Conservation (phyloP, 2,113 vertebrate species). For the Peromyscus californicus region DNA sequence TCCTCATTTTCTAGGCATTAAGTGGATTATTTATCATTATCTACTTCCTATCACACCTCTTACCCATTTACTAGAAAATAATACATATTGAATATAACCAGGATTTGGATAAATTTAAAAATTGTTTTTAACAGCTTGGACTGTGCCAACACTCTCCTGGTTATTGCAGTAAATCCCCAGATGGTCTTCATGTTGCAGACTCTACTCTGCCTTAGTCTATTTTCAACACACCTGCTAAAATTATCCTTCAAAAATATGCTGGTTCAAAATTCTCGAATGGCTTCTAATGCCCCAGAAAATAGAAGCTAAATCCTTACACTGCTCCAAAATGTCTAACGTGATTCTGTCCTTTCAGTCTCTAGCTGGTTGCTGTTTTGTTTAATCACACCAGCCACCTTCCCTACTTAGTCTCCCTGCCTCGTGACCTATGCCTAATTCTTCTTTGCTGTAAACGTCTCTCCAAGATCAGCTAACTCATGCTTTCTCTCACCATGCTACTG, state of each 20-base stretch:
- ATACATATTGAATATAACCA: background rate
- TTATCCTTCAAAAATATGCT: background rate
- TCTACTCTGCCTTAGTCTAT: background rate
- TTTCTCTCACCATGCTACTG: background rate
- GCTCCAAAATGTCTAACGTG: background rate
- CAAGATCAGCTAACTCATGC: background rate
- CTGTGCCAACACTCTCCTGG: background rate
- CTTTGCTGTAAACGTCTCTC: background rate
- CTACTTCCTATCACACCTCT: background rate
- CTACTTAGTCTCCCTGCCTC: background rate
- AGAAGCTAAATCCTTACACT: background rate
- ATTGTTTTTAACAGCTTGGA: background rate
- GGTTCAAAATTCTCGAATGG: background rate
- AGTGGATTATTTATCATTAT: background rate
- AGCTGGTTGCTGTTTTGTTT: background rate
- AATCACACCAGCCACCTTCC: background rate
- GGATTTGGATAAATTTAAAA: background rate
- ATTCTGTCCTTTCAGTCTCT: background rate
- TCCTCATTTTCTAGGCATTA: background rate
- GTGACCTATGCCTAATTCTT: background rate
- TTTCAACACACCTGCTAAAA: conserved; percentile 5
- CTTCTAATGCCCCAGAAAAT: background rate
- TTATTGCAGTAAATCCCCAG: background rate
- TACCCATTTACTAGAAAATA: background rate
- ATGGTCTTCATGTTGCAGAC: background rate